Evolutionary conservation across 2,797 vertebrate species (phyloP), one percentile per base, ranked within the genome.

Genomic region (Strix occidentalis): DNA sequence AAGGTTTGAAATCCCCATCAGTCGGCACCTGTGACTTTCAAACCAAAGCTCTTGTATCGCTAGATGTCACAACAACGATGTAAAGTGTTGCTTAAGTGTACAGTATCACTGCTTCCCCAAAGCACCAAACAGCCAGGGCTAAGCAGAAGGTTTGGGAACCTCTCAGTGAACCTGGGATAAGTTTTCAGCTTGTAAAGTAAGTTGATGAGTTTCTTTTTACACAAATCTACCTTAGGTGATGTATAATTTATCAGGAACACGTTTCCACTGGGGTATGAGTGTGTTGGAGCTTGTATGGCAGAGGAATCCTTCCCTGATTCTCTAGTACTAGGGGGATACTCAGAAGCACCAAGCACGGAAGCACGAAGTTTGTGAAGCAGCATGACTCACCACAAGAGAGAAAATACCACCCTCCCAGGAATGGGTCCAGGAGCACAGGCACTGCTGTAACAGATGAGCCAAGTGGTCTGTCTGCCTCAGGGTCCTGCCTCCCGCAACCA

Each of bases 11-110:
- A 85, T 71, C 81, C 87, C 89, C 8, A 3, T 60, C 89, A 70
- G 78, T 92, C 83, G 95, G 90, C 71, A 89, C 78, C 66, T 25
- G 46, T 53, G 74, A 84, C 74, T 91, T 92, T 93, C 92, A 91
- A 90, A 65, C 23, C 81, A 92, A 85, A 94, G 84, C 86, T 41
- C 78, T 46, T 11, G 64, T 7, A 43, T 45, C 19, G 33, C 81
- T 45, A 24, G 43, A 45, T 65, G 64, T 68, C 45, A 50, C 64
- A 37, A 78, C 3, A 3, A 41, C 88, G 24, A 41, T 10, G 54
- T 10, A 2, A 60, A 87, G 57, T 1, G 46, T 26, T 56, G 39
- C 77, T 68, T 6, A 25, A 63, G 57, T 21, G 19, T 11, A 4
- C 5, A 41, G 54, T 28, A 31, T 13, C 57, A 14, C 11, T 3